A percentile compares a stretch with the other conserved stretches of the same genome.
Evolutionary conservation across 64 coral and sea anemone genomes (phyloP).

Genomic region (Montipora capricornis): DNA sequence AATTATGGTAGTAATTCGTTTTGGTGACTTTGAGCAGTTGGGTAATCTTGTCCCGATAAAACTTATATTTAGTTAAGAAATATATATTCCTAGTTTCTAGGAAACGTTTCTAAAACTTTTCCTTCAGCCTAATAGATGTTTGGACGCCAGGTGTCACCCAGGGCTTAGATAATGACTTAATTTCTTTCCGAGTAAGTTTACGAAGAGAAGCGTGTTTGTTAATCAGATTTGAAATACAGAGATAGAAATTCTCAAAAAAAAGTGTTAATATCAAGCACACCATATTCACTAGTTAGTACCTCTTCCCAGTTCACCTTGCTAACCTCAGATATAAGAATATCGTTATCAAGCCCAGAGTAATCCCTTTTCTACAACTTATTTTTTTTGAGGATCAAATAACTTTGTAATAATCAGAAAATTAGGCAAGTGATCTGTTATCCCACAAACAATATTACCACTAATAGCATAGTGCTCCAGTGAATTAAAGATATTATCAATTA

Average conservation of each 20-base stretch:
- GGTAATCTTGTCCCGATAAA: conserved; percentile 52
- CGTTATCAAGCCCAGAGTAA: conserved; percentile 30
- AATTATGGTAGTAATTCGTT: neutral
- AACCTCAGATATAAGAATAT: conserved; percentile 29
- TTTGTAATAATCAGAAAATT: too few relatives aligned
- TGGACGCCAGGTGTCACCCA: conserved; percentile 46
- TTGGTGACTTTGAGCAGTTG: conserved; percentile 39
- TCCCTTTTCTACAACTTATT: too few relatives aligned
- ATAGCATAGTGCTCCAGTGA: too few relatives aligned
- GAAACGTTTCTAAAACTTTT: conserved; percentile 32
- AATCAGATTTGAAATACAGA: conserved; percentile 27
- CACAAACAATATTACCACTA: too few relatives aligned
- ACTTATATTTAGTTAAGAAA: conserved; percentile 36
- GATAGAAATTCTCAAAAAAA: conserved; percentile 1
- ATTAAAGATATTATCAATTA: too few relatives aligned
- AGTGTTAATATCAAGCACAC: neutral
- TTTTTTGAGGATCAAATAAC: too few relatives aligned
- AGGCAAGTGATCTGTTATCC: too few relatives aligned
- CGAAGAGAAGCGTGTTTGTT: conserved; percentile 56
- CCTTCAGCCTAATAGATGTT: conserved; percentile 40
- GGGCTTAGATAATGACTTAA: conserved; percentile 67
- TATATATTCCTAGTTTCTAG: conserved; percentile 14
- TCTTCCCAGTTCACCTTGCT: conserved; percentile 26
- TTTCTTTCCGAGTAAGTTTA: conserved; percentile 62
- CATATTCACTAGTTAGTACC: conserved; percentile 13